These are phyloP conservation scores for Ctenopoma multispine DNA, from an alignment of 2,797 vertebrate genomes.

Conservation along the genomic window DNA sequence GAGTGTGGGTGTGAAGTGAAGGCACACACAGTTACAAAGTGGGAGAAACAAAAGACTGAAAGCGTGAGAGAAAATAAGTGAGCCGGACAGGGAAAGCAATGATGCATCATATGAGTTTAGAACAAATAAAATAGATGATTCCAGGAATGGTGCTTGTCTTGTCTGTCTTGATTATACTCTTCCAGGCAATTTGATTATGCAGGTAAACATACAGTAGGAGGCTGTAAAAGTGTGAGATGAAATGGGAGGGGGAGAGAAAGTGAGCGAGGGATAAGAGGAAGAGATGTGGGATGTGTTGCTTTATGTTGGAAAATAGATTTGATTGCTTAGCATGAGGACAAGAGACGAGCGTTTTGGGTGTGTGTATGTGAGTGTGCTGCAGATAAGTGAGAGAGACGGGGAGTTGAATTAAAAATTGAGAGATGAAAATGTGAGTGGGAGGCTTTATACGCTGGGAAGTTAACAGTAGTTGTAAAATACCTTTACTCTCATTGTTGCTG, in stretches of 20 bases:
- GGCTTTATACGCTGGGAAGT: slow-evolving; percentile 28
- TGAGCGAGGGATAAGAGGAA: background rate
- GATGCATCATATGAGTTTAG: slow-evolving; percentile 24
- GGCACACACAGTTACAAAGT: background rate
- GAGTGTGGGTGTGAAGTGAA: background rate
- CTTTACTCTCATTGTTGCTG: slow-evolving; percentile 38
- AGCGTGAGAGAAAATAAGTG: slow-evolving; percentile 2
- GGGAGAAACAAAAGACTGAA: background rate
- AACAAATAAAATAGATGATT: slow-evolving; percentile 44
- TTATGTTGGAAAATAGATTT: slow-evolving; percentile 44
- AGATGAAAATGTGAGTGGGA: slow-evolving; percentile 21
- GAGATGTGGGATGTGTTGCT: slow-evolving; percentile 14
- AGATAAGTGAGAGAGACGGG: slow-evolving; percentile 18
- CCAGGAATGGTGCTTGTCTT: slow-evolving; percentile 62
- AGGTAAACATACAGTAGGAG: slow-evolving; percentile 54
- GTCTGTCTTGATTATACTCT: slow-evolving; percentile 40
- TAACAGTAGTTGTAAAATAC: slow-evolving; percentile 35
- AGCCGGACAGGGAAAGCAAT: slow-evolving; percentile 18
- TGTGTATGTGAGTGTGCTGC: slow-evolving; percentile 4
- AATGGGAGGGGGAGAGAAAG: slow-evolving; percentile 9
- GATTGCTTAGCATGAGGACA: slow-evolving; percentile 21
- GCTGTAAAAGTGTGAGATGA: slow-evolving; percentile 33
- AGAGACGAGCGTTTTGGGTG: slow-evolving; percentile 23
- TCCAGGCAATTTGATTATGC: slow-evolving; percentile 53
- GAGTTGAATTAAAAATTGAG: slow-evolving; percentile 36